Percentiles rank a stretch among this genome's conserved stretches.
Conservation (phyloP, 2,113 vertebrate genomes). For the Entelurus aequoreus region DNA sequence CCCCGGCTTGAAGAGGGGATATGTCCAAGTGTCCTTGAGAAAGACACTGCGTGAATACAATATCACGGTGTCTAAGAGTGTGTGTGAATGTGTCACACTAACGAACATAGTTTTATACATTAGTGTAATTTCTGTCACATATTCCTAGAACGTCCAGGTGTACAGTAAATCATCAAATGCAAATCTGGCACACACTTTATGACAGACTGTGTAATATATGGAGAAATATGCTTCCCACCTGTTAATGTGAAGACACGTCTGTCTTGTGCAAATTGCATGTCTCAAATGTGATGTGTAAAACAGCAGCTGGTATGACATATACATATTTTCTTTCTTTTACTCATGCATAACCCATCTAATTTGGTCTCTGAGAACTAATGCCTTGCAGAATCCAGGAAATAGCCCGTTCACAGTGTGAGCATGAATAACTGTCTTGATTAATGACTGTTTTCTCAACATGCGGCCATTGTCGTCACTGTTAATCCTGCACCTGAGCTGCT, state of each 20-base stretch:
- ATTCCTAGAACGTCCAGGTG: constrained; percentile 9
- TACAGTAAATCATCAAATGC: constrained; percentile 23
- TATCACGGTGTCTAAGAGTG: not conserved
- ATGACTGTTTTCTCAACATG: constrained; percentile 8
- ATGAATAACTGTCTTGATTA: constrained; percentile 6
- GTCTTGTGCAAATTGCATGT: constrained; percentile 3
- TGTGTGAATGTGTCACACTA: not conserved
- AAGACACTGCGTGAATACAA: not conserved
- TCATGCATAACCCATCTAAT: not conserved
- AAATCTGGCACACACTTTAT: constrained; percentile 27
- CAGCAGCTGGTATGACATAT: not conserved
- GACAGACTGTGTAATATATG: constrained; percentile 30
- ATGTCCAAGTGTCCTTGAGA: not conserved
- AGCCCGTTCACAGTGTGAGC: not conserved
- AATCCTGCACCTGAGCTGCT: constrained; percentile 14
- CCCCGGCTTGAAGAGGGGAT: not conserved
- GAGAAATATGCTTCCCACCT: constrained; percentile 34
- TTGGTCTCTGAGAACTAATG: not conserved
- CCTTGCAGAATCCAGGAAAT: constrained; percentile 2
- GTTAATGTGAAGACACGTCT: constrained; percentile 16
- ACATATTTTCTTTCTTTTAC: not conserved
- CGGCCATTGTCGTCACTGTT: constrained; percentile 17
- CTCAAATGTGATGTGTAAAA: not conserved
- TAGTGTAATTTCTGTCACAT: constrained; percentile 5
- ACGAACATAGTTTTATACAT: not conserved